Evolutionary conservation across 2,113 vertebrate genomes (phyloP).

Genomic region (Lamprologus lemairii): DNA sequence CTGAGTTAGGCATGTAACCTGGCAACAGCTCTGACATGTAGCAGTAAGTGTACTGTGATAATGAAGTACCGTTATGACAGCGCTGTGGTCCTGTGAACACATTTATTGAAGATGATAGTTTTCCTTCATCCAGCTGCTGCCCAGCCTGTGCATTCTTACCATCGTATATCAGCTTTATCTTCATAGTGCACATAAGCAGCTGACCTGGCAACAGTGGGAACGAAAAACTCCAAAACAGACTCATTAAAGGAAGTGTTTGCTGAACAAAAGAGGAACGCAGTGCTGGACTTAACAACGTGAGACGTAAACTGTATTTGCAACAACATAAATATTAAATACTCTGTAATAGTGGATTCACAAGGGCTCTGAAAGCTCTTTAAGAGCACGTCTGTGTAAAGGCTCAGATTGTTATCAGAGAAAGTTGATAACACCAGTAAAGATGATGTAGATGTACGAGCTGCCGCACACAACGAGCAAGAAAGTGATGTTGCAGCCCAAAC

Average conservation of each 20-base stretch:
- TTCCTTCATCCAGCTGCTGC: background rate
- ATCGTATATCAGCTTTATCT: rapidly evolving
- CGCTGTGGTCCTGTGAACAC: background rate
- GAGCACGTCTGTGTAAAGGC: background rate
- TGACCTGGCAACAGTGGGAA: background rate
- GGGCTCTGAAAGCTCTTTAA: rapidly evolving
- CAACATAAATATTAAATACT: background rate
- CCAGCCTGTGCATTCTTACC: rapidly evolving
- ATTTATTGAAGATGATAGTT: background rate
- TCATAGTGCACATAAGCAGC: background rate
- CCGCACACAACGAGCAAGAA: background rate
- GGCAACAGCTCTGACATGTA: background rate
- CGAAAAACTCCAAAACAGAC: background rate
- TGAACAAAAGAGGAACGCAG: background rate
- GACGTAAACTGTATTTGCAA: background rate
- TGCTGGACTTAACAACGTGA: background rate
- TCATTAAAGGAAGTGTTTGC: background rate
- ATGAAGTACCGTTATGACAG: background rate
- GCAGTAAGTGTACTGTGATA: background rate
- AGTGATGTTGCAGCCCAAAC: background rate
- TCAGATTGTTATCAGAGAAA: background rate
- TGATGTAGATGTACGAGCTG: background rate
- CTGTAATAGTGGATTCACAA: background rate
- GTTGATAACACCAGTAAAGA: background rate
- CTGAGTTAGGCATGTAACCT: background rate